Percentiles rank a stretch among this genome's conserved stretches.
Evolutionary conservation across 2,113 vertebrate species (phyloP).

Genomic region (Charadrius vociferus): DNA sequence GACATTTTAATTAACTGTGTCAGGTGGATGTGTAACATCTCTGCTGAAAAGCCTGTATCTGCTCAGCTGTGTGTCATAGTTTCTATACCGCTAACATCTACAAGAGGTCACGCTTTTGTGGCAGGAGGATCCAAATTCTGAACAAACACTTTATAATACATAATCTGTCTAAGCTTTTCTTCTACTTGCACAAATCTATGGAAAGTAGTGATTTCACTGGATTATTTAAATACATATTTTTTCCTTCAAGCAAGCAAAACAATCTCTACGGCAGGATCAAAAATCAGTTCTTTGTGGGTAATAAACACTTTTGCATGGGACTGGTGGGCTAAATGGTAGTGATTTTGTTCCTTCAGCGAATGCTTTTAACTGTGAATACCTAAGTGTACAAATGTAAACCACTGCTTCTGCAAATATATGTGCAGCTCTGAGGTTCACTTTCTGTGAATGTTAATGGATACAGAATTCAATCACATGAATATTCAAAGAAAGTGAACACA

Average conservation of each 20-base stretch:
- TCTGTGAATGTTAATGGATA: conserved; percentile 46
- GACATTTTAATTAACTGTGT: conserved; percentile 71
- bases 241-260: background rate
- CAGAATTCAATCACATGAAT: conserved; percentile 44
- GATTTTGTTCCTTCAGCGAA: conserved; percentile 5
- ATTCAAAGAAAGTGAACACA: conserved; percentile 51
- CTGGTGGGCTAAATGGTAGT: background rate
- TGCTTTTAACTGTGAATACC: conserved; percentile 51
- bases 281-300: conserved; percentile 11
- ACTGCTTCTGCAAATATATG: background rate
- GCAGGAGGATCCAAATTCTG: conserved; percentile 6
- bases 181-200: background rate
- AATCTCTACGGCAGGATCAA: background rate
- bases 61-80: conserved; percentile 51
- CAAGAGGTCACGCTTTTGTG: background rate
- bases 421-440: conserved; percentile 40
- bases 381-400: conserved; percentile 42
- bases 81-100: background rate
- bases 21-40: conserved; percentile 62
- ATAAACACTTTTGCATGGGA: conserved; percentile 34
- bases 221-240: background rate
- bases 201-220: conserved; percentile 11
- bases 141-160: background rate
- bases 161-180: conserved; percentile 4
- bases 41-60: conserved; percentile 58